Percentiles rank a stretch among this genome's conserved stretches.
These are phyloP conservation scores for Coregonus clupeaformis DNA, from an alignment of 2,113 vertebrate species.

Conservation along the genomic window DNA sequence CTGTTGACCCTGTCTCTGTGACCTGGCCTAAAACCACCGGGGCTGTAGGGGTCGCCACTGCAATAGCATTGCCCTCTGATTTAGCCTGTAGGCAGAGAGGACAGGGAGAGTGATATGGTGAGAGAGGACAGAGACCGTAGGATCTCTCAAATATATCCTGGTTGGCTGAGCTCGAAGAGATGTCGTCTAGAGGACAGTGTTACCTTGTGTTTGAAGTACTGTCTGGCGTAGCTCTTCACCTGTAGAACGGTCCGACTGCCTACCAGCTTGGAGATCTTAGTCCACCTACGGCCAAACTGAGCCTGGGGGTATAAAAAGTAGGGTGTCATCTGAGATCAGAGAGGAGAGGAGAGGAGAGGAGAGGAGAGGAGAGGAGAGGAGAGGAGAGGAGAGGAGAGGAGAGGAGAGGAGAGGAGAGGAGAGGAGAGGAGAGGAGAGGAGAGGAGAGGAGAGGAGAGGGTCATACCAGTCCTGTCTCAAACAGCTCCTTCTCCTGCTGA, in stretches of 20 bases:
- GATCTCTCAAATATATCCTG: too few relatives aligned
- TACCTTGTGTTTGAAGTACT: slow-evolving; percentile 96
- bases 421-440: not conserved
- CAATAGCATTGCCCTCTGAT: slow-evolving; percentile 52
- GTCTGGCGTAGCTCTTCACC: slow-evolving; percentile 92
- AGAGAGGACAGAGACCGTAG: not conserved
- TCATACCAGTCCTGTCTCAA: slow-evolving; percentile 92
- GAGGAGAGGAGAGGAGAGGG: not conserved
- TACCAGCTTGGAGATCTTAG: slow-evolving; percentile 89
- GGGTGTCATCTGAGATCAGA: not conserved
- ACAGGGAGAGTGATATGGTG: slow-evolving; percentile 13
- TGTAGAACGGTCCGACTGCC: slow-evolving; percentile 90
- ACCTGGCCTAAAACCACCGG: slow-evolving; percentile 25
- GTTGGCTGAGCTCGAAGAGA: not conserved
- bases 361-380: not conserved
- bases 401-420: not conserved
- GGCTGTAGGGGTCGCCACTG: slow-evolving; percentile 59
- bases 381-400: not conserved
- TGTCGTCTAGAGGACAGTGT: slow-evolving; percentile 7
- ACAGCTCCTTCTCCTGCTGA: slow-evolving; percentile 87
- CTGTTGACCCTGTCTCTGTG: slow-evolving; percentile 9
- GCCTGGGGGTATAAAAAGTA: slow-evolving; percentile 64
- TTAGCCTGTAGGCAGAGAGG: slow-evolving; percentile 72
- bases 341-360: too few relatives aligned
- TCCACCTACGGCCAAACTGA: slow-evolving; percentile 93